phyloP scores from a whole-genome alignment of 2,888 invertebrate species.

The Invenusta paracnida region DNA sequence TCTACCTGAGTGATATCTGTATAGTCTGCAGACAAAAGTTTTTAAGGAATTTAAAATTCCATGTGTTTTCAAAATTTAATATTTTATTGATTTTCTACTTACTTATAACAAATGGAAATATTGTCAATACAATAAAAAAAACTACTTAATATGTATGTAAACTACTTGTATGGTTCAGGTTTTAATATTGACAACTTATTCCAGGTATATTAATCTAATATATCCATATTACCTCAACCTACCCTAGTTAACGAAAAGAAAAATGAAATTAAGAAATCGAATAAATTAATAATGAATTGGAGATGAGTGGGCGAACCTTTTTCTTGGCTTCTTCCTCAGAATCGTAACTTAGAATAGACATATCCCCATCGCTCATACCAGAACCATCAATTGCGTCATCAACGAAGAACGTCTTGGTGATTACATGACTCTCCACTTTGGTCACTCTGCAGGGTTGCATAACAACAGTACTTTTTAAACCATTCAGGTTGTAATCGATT shows the following conservation, averaged over 20 bases:
- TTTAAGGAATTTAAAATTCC: not conserved
- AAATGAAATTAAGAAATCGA: no score
- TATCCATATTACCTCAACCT: no score
- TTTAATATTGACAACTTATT: no score
- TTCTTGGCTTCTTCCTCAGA: constrained; percentile 28
- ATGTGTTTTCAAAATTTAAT: no score
- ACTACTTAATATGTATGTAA: no score
- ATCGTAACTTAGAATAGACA: constrained; percentile 29
- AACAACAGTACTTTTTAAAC: not conserved
- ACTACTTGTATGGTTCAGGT: no score
- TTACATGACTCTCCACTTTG: constrained; percentile 55
- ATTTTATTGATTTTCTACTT: no score
- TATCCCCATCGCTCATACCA: not conserved
- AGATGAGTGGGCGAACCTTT: not conserved
- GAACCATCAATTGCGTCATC: constrained; percentile 49
- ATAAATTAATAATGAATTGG: no score
- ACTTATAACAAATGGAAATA: no score
- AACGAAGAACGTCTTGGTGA: constrained; percentile 58
- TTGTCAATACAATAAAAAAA: no score
- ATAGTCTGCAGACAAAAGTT: not conserved
- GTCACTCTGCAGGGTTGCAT: constrained; percentile 28
- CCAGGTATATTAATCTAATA: no score
- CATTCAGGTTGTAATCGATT: not conserved
- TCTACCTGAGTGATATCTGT: not conserved
- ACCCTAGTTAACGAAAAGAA: no score